Base-by-base conservation (phyloP, 2,888 invertebrate species). In the Gryllus longicercus region DNA sequence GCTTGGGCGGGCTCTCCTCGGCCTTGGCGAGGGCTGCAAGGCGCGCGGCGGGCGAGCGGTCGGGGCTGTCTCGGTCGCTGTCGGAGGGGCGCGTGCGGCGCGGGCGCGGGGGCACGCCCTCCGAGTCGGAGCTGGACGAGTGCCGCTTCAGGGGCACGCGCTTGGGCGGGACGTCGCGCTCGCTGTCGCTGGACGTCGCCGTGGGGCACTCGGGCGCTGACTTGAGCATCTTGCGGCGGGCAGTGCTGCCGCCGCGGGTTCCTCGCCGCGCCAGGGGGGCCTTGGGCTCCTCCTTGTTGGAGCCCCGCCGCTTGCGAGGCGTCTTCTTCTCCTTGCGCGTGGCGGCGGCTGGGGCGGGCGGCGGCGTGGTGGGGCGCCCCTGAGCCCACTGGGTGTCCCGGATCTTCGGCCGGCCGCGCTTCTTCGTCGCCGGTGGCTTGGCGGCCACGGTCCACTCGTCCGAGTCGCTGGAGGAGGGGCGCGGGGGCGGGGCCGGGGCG, bases 1-100 rank as follows among this genome's bases (percentile, higher is more conserved):
- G 82, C 80, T 88, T 88, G 1, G 88, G 87, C 0, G 88, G 88
- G 2, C 86, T 86, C 84, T 87, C 79, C 84, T 85, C 81, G 85
- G 82, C 83, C 21, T 86, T 87, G 2, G 86, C 84, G 4, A 86
- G 86, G 1, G 86, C 85, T 11, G 82, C 81, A 14, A 79, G 78
- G 77, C 81, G 85, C 83, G 25, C 49, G 50, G 49, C 18, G 1
- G 86, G 86, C 14, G 16, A 18, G 63, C 63, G 63, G 16, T 82
- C 81, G 25, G 80, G 82, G 80, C 82, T 85, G 51, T 79, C 81
- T 11, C 77, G 38, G 49, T 77, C 77, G 12, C 49, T n/a, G 50
- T 77, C 50, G 50, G 75, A 11, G 21, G 23, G 23, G 1, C 0
- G 38, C 75, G 25, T 5, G 14, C 23, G 75, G n/a, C 50, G 10